Base-by-base conservation (phyloP, 2,888 invertebrate species). In the Arge pagana region DNA sequence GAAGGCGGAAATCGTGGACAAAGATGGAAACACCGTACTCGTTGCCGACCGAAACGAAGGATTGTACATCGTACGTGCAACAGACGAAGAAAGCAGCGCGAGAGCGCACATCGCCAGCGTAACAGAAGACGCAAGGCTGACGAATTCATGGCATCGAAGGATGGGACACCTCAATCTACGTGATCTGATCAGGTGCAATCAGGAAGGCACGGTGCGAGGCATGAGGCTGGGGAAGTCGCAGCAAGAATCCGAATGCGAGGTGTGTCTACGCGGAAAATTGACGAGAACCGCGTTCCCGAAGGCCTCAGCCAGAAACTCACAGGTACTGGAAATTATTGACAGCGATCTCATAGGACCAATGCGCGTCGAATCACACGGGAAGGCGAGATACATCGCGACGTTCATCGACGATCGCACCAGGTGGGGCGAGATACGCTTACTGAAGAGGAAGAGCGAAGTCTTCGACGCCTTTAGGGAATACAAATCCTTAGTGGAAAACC, bases 311-410 rank as follows among this genome's bases (percentile, higher is more conserved):
- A 48, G 56, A 0, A 54, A 56, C 26, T 37, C 36, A 8, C 48
- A 55, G 7, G 8, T 36, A 1, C 35, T 65, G 1, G 54, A 26
- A 1, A 21, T 65, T 7, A 19, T 65, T 0, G 59, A 65, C 54
- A 53, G 59, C 0, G 64, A 65, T 21, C 60, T 65, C 18, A 61
- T 61, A 3, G 62, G 61, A 1, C 60, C 57, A 4, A 61, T 57
- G 50, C 50, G 16, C 0, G 30, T 15, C 1, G 31, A 53, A 28
- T 62, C 60, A 1, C 6, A 59, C 0, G 58, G 58, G 0, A 56
- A 56, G 36, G 53, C 57, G 0, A 56, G 39, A 43, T 62, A 57
- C 26, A 54, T 59, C 21, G 52, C 50, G 0, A 54, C 55, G 1
- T 59, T 61, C 13, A 59, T 58, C 7, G 57, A 59, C 19, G 61